Evolutionary conservation across 2,113 vertebrate genomes (phyloP).

Genomic region (Pachycephala philippinensis): DNA sequence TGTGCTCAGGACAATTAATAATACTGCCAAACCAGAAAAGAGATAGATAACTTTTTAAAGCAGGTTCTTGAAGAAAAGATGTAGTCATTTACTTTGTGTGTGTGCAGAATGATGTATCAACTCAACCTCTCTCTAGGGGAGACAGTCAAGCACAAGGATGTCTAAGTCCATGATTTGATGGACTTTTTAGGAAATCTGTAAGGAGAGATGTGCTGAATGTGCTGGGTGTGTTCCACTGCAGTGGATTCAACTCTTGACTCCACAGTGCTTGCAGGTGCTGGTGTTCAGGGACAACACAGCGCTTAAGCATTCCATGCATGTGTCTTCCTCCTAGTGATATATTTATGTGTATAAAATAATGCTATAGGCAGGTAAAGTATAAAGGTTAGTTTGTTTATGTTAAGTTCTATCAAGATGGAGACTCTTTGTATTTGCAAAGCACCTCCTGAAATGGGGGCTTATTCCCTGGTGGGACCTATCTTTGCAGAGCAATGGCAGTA

Average conservation of each 20-base stretch:
- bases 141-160: background rate
- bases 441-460: background rate
- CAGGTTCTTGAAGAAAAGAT: background rate
- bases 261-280: background rate
- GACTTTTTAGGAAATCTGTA: background rate
- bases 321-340: background rate
- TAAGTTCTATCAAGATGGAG: background rate
- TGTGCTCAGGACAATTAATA: background rate
- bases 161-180: background rate
- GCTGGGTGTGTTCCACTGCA: background rate
- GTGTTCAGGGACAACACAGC: background rate
- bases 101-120: background rate
- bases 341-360: background rate
- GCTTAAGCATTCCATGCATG: background rate
- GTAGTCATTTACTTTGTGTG: background rate
- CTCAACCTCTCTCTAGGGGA: background rate
- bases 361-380: background rate
- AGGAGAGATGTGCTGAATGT: background rate
- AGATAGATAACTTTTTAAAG: background rate
- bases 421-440: background rate
- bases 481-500: accelerated
- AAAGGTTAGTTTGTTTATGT: background rate
- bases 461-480: background rate
- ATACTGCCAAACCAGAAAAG: background rate
- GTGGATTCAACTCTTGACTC: background rate